Evolutionary conservation across 1,140 invertebrate species (phyloP).

Genomic region (Drosophila pandora): DNA sequence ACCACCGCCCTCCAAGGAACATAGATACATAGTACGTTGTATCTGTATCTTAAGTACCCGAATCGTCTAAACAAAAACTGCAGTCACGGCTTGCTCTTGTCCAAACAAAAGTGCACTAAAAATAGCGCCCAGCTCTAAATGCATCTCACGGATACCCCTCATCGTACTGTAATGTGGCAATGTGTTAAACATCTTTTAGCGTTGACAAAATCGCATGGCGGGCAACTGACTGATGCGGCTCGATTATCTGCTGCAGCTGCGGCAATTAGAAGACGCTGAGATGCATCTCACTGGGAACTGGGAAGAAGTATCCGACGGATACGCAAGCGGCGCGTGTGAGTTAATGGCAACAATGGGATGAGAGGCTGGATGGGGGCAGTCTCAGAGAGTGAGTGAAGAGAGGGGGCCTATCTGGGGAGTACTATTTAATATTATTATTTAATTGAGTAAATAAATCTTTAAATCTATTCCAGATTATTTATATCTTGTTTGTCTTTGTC

Average conservation of each 20-base stretch:
- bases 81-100: conserved; percentile 24
- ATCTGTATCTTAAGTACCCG: conserved; percentile 13
- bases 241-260: conserved; percentile 62
- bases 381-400: conserved; percentile 39
- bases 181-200: conserved; percentile 80
- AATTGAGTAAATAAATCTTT: no score
- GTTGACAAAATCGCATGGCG: conserved; percentile 74
- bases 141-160: conserved; percentile 24
- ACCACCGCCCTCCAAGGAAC: background rate
- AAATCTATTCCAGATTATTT: no score
- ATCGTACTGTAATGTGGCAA: conserved; percentile 39
- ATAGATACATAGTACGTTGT: background rate
- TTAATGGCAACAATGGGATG: conserved; percentile 50
- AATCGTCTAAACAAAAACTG: conserved; percentile 39
- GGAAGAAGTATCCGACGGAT: conserved; percentile 70
- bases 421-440: no score
- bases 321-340: conserved; percentile 61
- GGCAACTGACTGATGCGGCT: conserved; percentile 7
- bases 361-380: conserved; percentile 1
- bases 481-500: conserved; percentile 1
- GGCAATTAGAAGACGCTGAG: conserved; percentile 59
- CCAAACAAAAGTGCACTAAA: conserved; percentile 50
- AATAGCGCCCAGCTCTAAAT: conserved; percentile 38
- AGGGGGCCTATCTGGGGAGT: background rate
- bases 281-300: conserved; percentile 37